Evolutionary conservation across 2,113 vertebrate species (phyloP), one percentile per base, ranked within the genome.

Genomic region (Corvus hawaiiensis): DNA sequence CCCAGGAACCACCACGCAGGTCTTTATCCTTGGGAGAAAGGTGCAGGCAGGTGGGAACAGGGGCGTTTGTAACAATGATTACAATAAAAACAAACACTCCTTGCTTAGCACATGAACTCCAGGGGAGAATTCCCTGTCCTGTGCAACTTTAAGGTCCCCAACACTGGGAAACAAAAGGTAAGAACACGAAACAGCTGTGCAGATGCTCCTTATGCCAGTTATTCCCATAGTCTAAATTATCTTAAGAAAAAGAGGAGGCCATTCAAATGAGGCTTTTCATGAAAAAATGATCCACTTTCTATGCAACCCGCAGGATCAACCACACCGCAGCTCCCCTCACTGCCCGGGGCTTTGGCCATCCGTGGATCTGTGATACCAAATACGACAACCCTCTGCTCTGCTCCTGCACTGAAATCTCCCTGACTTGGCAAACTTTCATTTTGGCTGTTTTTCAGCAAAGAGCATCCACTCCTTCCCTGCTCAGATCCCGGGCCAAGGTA

Each of bases 361-460:
- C 44, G 1, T 1, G 28, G 56, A 9, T 13, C 10, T 3, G 2
- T 16, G 59, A 46, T 0, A 16, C 16, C 1, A 2, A 14, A 32
- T 11, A 44, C 22, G 27, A 22, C 39, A 76, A 26, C 30, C 4
- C 39, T 3, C 55, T 28, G 71, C 56, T 55, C 56, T 59, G 59
- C 51, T 71, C 33, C 55, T 27, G 39, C 52, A 8, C n/a, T 5
- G 8, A 6, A 20, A 59, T 1, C 46, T 67, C 88, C 56, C 43
- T 26, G 32, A 15, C 51, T 4, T 27, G 39, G 35, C 59, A 86
- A 78, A 43, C 24, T 19, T 69, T 2, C 4, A 23, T 35, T 61
- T 33, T 49, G 83, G 63, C 46, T 54, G 7, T 4, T 12, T 33
- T 59, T 39, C 28, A 30, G 27, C 69, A 28, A 44, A 46, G 37